A percentile compares a stretch with the other conserved stretches of the same genome.
These are phyloP conservation scores for Caranx melampygus DNA, from an alignment of 2,113 vertebrate species.

Conservation along the genomic window DNA sequence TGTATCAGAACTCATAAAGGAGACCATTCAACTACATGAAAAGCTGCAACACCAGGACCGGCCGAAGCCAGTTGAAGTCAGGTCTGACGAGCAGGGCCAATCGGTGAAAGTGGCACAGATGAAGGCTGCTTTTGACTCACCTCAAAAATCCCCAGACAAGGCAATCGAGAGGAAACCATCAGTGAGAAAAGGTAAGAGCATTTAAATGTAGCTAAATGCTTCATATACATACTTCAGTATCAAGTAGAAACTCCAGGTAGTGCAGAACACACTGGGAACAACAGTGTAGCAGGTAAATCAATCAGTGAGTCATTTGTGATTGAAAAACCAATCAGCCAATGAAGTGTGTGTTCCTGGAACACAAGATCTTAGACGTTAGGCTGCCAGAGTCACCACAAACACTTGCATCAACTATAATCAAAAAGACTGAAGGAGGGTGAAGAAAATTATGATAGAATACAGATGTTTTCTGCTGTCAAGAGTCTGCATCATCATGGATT, in stretches of 20 bases:
- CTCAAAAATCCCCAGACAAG: slow-evolving; percentile 80
- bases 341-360: slow-evolving; percentile 19
- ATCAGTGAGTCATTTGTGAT: slow-evolving; percentile 12
- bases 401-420: slow-evolving; percentile 28
- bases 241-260: neutral
- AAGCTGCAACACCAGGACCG: slow-evolving; percentile 79
- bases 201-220: neutral
- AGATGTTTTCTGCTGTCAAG: slow-evolving; percentile 47
- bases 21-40: slow-evolving; percentile 80
- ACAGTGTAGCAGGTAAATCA: neutral
- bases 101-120: slow-evolving; percentile 84
- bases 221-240: neutral
- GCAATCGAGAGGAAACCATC: slow-evolving; percentile 78
- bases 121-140: slow-evolving; percentile 82
- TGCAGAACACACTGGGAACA: neutral
- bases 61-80: slow-evolving; percentile 72
- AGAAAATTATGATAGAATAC: slow-evolving; percentile 38
- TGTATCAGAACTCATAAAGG: slow-evolving; percentile 84
- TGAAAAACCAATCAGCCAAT: neutral
- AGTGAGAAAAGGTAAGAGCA: slow-evolving; percentile 81
- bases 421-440: neutral
- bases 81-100: slow-evolving; percentile 75
- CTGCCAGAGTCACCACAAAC: slow-evolving; percentile 28
- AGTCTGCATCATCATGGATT: slow-evolving; percentile 16
- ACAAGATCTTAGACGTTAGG: slow-evolving; percentile 6